These are phyloP conservation scores for Pedetes capensis DNA, from an alignment of 2,113 vertebrate species.

Conservation along the genomic window DNA sequence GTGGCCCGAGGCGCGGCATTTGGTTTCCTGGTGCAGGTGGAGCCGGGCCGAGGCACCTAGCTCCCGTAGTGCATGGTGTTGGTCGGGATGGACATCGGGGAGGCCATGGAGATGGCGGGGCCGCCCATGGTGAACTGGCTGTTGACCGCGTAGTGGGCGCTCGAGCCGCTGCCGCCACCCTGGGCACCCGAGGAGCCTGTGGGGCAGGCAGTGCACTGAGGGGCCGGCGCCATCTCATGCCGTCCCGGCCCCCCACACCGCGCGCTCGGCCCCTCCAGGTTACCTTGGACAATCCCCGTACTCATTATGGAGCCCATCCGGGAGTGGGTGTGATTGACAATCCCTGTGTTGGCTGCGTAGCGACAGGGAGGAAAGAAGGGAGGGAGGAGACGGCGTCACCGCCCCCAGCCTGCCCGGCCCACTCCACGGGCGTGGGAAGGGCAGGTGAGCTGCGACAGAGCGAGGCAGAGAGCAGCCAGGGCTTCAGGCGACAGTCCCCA, in stretches of 20 bases:
- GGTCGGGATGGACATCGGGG: constrained; percentile 95
- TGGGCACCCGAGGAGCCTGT: constrained; percentile 85
- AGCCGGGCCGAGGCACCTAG: constrained; percentile 80
- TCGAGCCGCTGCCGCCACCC: constrained; percentile 87
- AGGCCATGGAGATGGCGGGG: constrained; percentile 95
- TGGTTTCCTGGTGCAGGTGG: constrained; percentile 82
- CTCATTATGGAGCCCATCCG: constrained; percentile 99
- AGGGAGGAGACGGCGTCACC: constrained; percentile 63
- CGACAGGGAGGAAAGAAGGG: constrained; percentile 65
- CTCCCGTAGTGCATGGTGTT: constrained; percentile 97
- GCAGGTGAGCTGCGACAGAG: background rate
- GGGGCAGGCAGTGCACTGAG: background rate
- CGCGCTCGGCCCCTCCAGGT: constrained; percentile 1
- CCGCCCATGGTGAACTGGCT: constrained; percentile 97
- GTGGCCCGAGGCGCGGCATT: too few relatives aligned
- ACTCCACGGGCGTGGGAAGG: background rate
- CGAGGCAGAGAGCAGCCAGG: background rate
- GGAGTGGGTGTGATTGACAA: constrained; percentile 97
- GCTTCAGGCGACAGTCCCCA: constrained; percentile 1
- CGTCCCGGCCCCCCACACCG: background rate
- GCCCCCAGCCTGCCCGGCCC: constrained; percentile 43
- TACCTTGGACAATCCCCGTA: constrained; percentile 96
- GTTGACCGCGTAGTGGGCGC: constrained; percentile 92
- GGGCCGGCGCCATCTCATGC: background rate
- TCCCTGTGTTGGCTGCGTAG: constrained; percentile 92